Evolutionary conservation across 2,797 vertebrate species (phyloP).

Genomic region (Malurus leucopterus): DNA sequence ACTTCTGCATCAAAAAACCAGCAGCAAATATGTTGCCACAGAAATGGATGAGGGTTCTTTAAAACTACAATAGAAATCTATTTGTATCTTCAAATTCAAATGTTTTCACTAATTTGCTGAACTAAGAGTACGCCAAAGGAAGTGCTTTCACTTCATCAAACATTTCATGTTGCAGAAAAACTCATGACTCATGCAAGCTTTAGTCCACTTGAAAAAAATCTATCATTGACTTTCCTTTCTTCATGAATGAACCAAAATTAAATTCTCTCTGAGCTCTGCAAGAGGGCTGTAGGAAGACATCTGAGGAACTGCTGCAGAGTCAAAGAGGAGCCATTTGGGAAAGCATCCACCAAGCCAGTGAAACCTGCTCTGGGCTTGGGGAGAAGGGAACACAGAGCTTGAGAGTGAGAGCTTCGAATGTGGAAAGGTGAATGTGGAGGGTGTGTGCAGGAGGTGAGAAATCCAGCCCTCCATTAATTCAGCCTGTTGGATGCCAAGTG

Average conservation of each 20-base stretch:
- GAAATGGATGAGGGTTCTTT: not conserved
- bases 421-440: fast-evolving
- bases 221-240: not conserved
- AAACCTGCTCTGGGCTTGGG: not conserved
- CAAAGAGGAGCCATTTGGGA: not conserved
- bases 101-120: not conserved
- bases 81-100: not conserved
- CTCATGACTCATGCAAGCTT: not conserved
- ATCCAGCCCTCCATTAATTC: not conserved
- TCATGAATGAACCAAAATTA: not conserved
- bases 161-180: not conserved
- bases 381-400: not conserved
- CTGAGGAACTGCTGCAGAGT: not conserved
- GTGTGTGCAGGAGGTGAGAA: not conserved
- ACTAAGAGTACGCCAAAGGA: not conserved
- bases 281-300: not conserved
- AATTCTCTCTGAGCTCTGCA: not conserved
- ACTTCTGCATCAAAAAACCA: not conserved
- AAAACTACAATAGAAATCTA: not conserved
- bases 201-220: not conserved
- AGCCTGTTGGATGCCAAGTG: not conserved
- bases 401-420: not conserved
- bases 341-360: not conserved
- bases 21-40: not conserved
- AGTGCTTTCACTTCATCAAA: not conserved